phyloP scores from a whole-genome alignment of 2,797 vertebrate species.

The Epinephelus awoara region DNA sequence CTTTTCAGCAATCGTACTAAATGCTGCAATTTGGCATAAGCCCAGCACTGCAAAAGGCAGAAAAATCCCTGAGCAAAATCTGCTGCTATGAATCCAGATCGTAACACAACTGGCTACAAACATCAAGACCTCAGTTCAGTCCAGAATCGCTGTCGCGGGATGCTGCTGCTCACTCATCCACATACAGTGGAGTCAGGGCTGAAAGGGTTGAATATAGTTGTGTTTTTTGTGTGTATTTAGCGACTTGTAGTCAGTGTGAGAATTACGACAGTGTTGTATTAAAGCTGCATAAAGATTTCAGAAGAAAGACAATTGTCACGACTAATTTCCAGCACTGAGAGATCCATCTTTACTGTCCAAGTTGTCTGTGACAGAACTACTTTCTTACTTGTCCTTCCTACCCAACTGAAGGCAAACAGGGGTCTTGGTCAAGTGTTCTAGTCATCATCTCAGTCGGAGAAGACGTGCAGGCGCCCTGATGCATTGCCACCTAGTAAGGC shows the following conservation, averaged over 20 bases:
- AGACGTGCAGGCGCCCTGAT: constrained; percentile 89
- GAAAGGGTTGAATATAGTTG: background rate
- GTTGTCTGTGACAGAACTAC: background rate
- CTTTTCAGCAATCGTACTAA: background rate
- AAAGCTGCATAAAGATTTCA: background rate
- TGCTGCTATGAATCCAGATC: background rate
- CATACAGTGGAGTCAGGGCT: background rate
- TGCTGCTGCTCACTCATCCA: background rate
- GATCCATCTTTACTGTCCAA: background rate
- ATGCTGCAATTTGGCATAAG: no score
- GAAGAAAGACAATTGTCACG: background rate
- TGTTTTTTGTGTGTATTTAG: background rate
- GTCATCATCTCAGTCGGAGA: constrained; percentile 68
- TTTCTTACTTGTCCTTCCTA: background rate
- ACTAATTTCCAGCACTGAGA: background rate
- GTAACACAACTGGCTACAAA: background rate
- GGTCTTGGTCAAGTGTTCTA: background rate
- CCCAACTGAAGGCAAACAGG: background rate
- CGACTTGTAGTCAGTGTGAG: background rate
- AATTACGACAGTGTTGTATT: background rate
- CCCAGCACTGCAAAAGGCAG: no score
- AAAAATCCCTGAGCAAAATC: background rate
- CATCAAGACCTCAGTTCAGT: background rate
- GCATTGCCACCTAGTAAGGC: constrained; percentile 89
- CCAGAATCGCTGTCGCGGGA: background rate